phyloP scores from a whole-genome alignment of 2,888 invertebrate genomes.

The Automeris io region DNA sequence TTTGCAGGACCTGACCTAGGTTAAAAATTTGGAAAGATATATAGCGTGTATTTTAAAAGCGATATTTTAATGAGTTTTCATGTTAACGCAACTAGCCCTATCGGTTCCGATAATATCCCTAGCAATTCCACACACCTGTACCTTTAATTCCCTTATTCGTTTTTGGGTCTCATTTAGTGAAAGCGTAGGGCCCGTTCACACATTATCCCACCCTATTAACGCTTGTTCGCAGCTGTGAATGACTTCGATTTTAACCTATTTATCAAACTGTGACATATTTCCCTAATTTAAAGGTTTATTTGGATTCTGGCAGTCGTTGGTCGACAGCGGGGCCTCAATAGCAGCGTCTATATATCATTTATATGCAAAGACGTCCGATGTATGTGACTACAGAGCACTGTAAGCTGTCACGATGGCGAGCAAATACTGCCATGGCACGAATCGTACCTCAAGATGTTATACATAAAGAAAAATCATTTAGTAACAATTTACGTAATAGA shows the following conservation, averaged over 20 bases:
- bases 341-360: too few species aligned
- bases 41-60: too few species aligned
- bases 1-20: too few species aligned
- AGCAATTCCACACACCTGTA: conserved; percentile 34
- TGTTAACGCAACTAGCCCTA: background rate
- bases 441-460: too few species aligned
- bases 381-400: too few species aligned
- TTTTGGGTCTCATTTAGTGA: conserved; percentile 23
- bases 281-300: too few species aligned
- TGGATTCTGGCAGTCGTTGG: too few species aligned
- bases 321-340: too few species aligned
- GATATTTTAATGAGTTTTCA: background rate
- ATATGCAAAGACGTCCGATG: too few species aligned
- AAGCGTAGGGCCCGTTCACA: conserved; percentile 1
- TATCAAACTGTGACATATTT: background rate
- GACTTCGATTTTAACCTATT: conserved; percentile 3
- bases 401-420: too few species aligned
- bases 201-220: background rate
- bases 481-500: background rate
- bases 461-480: background rate
- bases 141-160: conserved; percentile 40
- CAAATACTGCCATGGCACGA: too few species aligned
- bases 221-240: conserved; percentile 5
- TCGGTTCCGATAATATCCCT: conserved; percentile 19
- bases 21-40: too few species aligned